These are phyloP conservation scores for Helogale parvula DNA, from an alignment of 2,113 vertebrate genomes.

Conservation along the genomic window DNA sequence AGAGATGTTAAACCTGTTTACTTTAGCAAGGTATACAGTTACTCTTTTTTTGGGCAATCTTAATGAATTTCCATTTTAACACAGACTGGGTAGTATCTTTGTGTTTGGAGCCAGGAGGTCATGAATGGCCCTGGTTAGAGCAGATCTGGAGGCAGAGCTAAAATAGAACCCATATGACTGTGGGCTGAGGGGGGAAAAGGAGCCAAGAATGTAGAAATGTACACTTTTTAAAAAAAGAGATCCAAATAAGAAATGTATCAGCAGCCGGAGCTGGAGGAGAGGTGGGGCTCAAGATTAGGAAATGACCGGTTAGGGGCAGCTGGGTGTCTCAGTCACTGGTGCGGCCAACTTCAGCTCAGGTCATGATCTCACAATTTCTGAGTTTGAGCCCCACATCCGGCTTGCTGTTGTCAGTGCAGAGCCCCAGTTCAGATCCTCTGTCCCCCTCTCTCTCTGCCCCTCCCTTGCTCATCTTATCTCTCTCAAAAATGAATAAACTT, in stretches of 20 bases:
- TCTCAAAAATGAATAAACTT: no score
- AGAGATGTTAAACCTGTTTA: background rate
- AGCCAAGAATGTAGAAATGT: background rate
- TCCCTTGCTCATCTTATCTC: no score
- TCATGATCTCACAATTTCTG: no score
- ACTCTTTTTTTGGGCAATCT: background rate
- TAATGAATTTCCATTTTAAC: slow-evolving; percentile 1
- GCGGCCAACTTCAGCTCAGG: no score
- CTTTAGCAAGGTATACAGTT: background rate
- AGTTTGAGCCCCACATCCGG: no score
- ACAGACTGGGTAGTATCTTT: background rate
- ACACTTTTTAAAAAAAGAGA: background rate
- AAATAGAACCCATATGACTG: background rate
- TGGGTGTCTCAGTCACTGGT: no score
- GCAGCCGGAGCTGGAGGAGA: background rate
- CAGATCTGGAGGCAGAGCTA: background rate
- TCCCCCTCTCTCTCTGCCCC: no score
- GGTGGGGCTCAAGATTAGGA: background rate
- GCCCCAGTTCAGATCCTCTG: no score
- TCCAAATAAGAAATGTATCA: background rate
- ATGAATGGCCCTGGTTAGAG: background rate
- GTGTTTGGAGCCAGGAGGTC: background rate
- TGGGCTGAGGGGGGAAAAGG: background rate
- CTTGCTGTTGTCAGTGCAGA: no score
- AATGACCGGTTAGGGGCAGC: background rate